Percentiles rank a stretch among this genome's conserved stretches.
phyloP scores from a whole-genome alignment of 2,888 invertebrate species.

The Frankliniella fusca region DNA sequence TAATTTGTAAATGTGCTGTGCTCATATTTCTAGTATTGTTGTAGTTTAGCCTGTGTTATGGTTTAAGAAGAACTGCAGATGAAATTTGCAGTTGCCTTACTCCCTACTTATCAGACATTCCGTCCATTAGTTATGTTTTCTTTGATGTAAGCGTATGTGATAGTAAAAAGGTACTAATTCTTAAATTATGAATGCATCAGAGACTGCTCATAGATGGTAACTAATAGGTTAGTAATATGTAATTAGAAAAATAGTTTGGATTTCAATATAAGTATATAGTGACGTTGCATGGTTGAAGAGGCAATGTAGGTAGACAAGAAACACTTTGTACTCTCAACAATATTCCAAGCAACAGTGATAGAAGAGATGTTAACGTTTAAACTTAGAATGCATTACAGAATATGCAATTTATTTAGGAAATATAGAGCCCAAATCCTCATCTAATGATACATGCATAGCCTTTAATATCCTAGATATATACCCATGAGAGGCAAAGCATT shows the following conservation, averaged over 20 bases:
- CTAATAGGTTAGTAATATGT: no score
- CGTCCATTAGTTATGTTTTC: neutral
- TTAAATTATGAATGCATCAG: neutral
- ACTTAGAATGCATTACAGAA: neutral
- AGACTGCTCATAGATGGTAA: neutral
- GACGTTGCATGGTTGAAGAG: no score
- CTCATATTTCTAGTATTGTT: conserved; percentile 19
- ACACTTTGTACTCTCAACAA: no score
- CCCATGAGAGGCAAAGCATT: neutral
- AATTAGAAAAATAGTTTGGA: no score
- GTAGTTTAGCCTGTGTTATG: neutral
- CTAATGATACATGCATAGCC: no score
- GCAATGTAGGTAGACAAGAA: no score
- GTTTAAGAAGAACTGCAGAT: neutral
- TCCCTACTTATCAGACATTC: conserved; percentile 25
- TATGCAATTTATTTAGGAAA: neutral
- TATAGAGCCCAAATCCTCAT: neutral
- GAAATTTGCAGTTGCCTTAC: neutral
- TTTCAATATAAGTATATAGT: no score
- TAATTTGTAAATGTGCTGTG: conserved; percentile 20
- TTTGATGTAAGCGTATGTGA: conserved; percentile 10
- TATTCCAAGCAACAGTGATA: neutral
- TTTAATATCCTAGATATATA: neutral
- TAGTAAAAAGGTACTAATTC: neutral
- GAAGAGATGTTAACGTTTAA: neutral